Evolutionary conservation across 2,888 invertebrate species (phyloP), one percentile per base, ranked within the genome.

Genomic region (Cataglyphis altisquamis): DNA sequence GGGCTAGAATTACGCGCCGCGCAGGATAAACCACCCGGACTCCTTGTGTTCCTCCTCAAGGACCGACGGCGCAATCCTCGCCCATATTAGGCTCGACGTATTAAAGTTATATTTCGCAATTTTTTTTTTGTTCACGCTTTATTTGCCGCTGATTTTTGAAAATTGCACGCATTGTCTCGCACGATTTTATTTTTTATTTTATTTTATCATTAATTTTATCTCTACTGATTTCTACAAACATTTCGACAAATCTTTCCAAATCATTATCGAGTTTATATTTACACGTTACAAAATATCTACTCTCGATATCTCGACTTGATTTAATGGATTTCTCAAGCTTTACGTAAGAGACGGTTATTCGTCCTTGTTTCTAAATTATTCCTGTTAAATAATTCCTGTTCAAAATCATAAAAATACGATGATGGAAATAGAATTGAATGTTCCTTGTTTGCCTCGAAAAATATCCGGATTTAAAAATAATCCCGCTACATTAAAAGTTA

Each of bases 1-100:
- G 86, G 84, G 92, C 89, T 92, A 90, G 91, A 93, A 91, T 93
- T 92, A 92, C 90, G 90, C 88, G 89, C 90, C 86, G 91, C 83
- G 83, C 85, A 80, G 89, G 84, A 90, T 90, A 86, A 90, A 84
- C 86, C 85, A 83, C 84, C 87, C 83, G 87, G 77, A 88, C 90
- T 90, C 86, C 90, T 85, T 88, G 90, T 90, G 84, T 90, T 89
- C 85, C 36, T 86, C 89, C 67, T 21, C 55, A 39, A 80, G 84
- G 82, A 86, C 39, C 68, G 81, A 83, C 70, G 41, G 12, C 57
- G 64, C 21, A 39, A 82, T 75, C 75, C 84, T 85, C 87, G 81
- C 72, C 89, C 89, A 84, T 89, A 89, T 89, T 87, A 86, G 82
- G 87, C 73, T 39, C 70, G 29, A 29, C 29, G 29, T 29, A 29